Base-by-base conservation (phyloP, 2,888 invertebrate species). In the Eristalis pertinax region DNA sequence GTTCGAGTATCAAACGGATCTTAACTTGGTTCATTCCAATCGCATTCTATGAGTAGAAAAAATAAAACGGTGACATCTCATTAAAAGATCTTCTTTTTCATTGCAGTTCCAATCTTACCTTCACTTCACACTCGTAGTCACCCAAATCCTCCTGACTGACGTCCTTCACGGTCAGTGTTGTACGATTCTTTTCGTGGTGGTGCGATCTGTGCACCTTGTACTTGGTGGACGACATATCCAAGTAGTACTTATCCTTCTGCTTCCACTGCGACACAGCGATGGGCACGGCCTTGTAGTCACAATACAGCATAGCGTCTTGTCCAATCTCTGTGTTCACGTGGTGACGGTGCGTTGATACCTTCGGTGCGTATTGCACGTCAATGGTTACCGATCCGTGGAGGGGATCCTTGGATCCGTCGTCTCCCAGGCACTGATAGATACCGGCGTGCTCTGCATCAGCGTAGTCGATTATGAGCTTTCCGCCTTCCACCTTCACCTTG, bases 101-200 rank as follows among this genome's bases (percentile, higher is more conserved):
- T 15, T 5, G 0, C 7, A 4, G 22, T 13, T n/a, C 38, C 11
- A 13, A 24, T 4, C 11, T 8, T 89, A 91, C 91, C 89, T 91
- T 90, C 26, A 91, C 97, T 77, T 95, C 93, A 91, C 97, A 97
- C 1, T 95, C 94, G 91, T 97, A 97, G 91, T 95, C 95, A 0
- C 97, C 97, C 84, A 97, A 94, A 92, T 97, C 97, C 0, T 94
- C 91, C 62, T 93, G 92, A 19, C 94, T 94, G 0, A 97, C 95
- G 26, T 94, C 94, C 38, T 95, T 94, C 89, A 97, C 95, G 35
- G 96, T 93, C 64, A 97, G 92, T 88, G 94, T 95, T 89, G 96
- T 95, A 35, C 91, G 91, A 88, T 92, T 92, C 64, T 90, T 91
- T 22, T 86, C 89, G 38, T 91, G 90, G 80, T 92, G 91, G 8